phyloP scores from a whole-genome alignment of 37 sponge, comb jelly and placozoan genomes.

The Petrosia ficiformis region DNA sequence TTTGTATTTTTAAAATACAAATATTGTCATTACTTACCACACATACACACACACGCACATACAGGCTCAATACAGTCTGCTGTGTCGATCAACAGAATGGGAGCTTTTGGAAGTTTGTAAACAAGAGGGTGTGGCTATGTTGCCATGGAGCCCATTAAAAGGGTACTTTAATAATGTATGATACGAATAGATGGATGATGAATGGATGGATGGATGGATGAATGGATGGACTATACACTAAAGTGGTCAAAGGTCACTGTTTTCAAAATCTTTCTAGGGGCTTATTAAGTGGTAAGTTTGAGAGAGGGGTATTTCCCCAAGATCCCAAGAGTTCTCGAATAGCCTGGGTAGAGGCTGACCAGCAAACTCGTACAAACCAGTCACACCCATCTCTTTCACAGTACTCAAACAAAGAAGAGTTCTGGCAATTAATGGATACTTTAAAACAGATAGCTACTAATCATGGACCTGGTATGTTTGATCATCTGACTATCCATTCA shows the following conservation, averaged over 20 bases:
- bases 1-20: too few species aligned
- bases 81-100: slow-evolving; percentile 91
- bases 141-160: slow-evolving; percentile 95
- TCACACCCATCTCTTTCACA: slow-evolving; percentile 59
- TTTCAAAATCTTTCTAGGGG: too few species aligned
- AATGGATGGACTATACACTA: too few species aligned
- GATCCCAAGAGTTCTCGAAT: slow-evolving; percentile 50
- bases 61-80: slow-evolving; percentile 89
- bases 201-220: too few species aligned
- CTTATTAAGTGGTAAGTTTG: slow-evolving; percentile 77
- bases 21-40: too few species aligned
- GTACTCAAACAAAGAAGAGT: slow-evolving; percentile 48
- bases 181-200: too few species aligned
- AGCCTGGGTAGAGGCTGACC: slow-evolving; percentile 76
- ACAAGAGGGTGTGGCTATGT: slow-evolving; percentile 77
- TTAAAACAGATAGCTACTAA: slow-evolving; percentile 54
- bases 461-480: too few species aligned
- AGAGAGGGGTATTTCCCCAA: slow-evolving; percentile 29
- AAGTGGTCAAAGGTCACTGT: too few species aligned
- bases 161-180: too few species aligned
- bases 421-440: slow-evolving; percentile 64
- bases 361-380: slow-evolving; percentile 44
- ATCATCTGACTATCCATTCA: too few species aligned
- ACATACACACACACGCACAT: neutral
- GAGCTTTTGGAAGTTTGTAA: slow-evolving; percentile 85